Evolutionary conservation across 2,888 invertebrate species (phyloP).

Genomic region (Sarcophaga carnaria): DNA sequence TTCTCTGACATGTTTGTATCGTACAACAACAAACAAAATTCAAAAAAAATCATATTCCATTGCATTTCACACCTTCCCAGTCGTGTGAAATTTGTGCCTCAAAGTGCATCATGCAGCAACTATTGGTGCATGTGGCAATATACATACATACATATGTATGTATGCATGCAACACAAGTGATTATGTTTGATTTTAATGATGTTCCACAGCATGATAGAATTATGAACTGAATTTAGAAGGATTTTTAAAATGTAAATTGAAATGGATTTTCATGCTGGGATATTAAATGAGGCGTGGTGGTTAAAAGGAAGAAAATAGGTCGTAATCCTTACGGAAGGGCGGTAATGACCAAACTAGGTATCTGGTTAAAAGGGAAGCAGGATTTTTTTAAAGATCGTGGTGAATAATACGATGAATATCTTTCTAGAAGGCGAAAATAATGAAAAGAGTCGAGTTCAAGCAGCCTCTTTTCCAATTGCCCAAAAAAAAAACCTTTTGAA

Average conservation of each 20-base stretch:
- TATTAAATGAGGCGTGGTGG: no score
- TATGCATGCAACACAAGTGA: neutral
- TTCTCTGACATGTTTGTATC: constrained; percentile 79
- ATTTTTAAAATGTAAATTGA: neutral
- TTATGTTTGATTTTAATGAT: neutral
- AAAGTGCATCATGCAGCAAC: constrained; percentile 51
- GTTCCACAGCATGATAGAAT: neutral
- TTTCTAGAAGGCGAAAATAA: no score
- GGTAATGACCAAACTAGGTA: no score
- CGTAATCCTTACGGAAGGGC: no score
- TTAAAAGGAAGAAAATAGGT: no score
- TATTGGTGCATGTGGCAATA: neutral
- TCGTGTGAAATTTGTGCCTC: constrained; percentile 39
- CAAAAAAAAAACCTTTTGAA: no score
- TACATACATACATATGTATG: neutral
- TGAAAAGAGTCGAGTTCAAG: no score
- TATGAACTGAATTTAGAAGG: neutral
- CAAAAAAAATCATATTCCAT: constrained; percentile 34
- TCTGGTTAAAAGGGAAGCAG: no score
- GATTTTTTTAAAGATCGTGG: no score
- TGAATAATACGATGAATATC: no score
- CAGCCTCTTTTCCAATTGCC: no score
- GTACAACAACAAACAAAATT: constrained; percentile 25
- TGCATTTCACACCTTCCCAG: constrained; percentile 39
- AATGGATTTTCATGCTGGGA: no score